Evolutionary conservation across 2,888 invertebrate genomes (phyloP), one percentile per base, ranked within the genome.

Genomic region (Cotesia congregata): DNA sequence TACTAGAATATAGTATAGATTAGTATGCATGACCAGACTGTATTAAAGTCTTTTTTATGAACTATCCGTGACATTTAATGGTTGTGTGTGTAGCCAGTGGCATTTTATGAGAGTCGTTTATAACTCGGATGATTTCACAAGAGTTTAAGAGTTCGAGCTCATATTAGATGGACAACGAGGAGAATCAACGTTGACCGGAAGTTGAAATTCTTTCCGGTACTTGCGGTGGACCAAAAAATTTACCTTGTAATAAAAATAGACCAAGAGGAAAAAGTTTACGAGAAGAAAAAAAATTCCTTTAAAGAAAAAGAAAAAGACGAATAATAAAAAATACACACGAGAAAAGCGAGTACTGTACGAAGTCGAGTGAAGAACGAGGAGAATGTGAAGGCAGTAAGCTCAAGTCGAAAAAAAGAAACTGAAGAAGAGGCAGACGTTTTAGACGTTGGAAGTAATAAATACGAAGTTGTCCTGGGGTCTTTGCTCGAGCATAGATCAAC

Each of bases 391-490:
- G 41, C 15, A 70, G 59, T 50, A 70, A 50, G 41, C 41, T 17
- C 2, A 12, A 7, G 70, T n/a, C 9, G 30, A 41, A 59, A 70
- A 41, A 59, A 70, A 59, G 38, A 30, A 65, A 38, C 65, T 30
- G 12, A 65, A 65, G 17, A 41, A 69, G 64, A 70, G 75, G 68
- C 75, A 75, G 75, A 75, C 69, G 75, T 64, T 75, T 75, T 69
- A 75, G 75, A 75, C 70, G 64, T 75, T 70, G 69, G 69, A 40
- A 64, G 75, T 70, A 75, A 75, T 75, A 75, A 75, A 75, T 75
- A 75, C 50, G 40, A 75, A 69, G 69, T 75, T 75, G 75, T 75
- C 75, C 70, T 41, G 75, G 69, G 69, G 69, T 65, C 75, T 75
- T 38, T 59, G 41, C 62, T 39, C 69, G 75, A 61, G 75, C 75